Percentiles rank a stretch among this genome's conserved stretches.
Evolutionary conservation across 2,113 vertebrate species (phyloP).

Genomic region (Callipepla squamata): DNA sequence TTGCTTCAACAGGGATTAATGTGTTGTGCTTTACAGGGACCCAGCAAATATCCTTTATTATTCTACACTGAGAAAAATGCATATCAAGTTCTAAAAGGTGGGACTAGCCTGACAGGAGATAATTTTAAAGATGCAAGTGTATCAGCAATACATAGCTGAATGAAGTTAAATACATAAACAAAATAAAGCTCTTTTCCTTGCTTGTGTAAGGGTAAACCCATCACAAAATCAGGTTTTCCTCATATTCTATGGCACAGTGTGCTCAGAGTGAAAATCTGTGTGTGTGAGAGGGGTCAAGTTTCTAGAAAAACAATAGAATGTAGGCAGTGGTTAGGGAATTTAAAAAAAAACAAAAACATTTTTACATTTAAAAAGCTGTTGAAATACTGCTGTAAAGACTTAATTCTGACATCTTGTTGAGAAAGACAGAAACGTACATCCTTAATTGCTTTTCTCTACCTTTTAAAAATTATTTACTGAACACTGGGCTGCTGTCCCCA

Average conservation of each 20-base stretch:
- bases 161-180: not conserved
- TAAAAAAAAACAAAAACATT: not conserved
- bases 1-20: not conserved
- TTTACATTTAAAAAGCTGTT: not conserved
- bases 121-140: not conserved
- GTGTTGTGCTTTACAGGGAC: not conserved
- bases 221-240: not conserved
- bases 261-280: not conserved
- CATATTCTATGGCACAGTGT: not conserved
- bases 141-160: not conserved
- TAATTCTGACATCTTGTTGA: not conserved
- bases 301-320: not conserved
- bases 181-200: not conserved
- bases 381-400: not conserved
- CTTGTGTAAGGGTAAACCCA: not conserved
- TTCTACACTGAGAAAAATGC: not conserved
- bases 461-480: not conserved
- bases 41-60: not conserved
- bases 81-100: not conserved
- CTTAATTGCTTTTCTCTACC: not conserved
- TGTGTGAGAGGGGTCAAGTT: not conserved
- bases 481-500: not conserved
- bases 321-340: not conserved
- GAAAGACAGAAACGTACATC: not conserved
- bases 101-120: not conserved